Evolutionary conservation across 1,140 invertebrate species (phyloP), one percentile per base, ranked within the genome.

Genomic region (Episyrphus balteatus): DNA sequence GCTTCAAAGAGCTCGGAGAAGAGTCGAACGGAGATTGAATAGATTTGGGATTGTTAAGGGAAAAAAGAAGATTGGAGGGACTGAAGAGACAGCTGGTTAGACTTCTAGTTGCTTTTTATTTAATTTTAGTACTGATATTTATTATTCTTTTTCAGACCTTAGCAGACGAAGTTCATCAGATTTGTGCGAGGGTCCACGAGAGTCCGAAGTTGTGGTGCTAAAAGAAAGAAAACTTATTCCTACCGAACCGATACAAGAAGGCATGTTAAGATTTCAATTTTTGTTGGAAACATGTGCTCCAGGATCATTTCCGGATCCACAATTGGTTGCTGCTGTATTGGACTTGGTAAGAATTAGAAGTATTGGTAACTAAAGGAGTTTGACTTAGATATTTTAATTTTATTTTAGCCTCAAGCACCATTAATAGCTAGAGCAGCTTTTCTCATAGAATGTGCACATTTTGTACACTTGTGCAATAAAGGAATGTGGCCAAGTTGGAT

Each of bases 401-500:
- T 17, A 45, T 75, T 78, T 34, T 68, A 97, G 91, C 92, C 88
- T 1, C 78, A 95, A 70, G 90, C 95, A 18, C 92, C 95, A 5
- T 83, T 99, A 1, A 83, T 96, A 0, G 78, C 90, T 0, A 72
- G 93, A 61, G 95, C 96, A 13, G 81, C 88, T 1, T 77, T 98
- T 32, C 67, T 98, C 26, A 70, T 99, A 32, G 96, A 99, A 70
- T 98, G 94, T 69, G 85, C 92, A 5, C 84, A 96, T 68, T 88
- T 98, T 59, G 93, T 99, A 0, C 92, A 98, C 65, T 83, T 86
- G 47, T 99, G 96, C 66, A 99, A 98, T 63, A 89, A 91, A 70
- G 93, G 94, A 1, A 89, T 94, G 52, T 99, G 96, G 95, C 94
- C 96, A 12, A 74, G 79, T 3, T 96, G 92, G 92, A 92, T 96